A percentile compares a stretch with the other conserved stretches of the same genome.
Conservation (phyloP, 2,113 vertebrate species). For the Corapipo altera region DNA sequence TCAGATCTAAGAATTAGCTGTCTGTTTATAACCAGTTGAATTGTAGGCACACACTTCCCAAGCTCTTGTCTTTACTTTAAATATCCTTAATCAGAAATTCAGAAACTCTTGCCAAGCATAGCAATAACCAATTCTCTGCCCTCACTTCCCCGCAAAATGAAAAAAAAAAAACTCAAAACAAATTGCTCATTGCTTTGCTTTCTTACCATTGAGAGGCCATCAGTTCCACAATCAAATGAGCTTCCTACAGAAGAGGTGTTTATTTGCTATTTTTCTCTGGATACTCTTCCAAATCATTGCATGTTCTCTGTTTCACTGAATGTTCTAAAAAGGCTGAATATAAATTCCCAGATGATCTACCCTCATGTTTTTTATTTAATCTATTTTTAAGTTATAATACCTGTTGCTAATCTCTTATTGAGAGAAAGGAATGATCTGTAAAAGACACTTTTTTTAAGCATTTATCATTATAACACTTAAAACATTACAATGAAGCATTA, state of each 20-base stretch:
- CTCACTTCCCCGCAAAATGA: background rate
- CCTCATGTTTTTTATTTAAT: background rate
- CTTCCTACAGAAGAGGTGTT: background rate
- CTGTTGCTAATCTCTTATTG: background rate
- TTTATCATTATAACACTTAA: background rate
- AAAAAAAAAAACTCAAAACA: background rate
- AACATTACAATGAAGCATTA: background rate
- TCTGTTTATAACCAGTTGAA: background rate
- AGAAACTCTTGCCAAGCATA: background rate
- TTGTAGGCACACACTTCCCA: background rate
- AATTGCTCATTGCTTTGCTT: background rate
- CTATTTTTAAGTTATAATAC: background rate
- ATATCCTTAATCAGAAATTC: background rate
- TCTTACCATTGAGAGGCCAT: background rate
- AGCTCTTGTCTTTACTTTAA: background rate
- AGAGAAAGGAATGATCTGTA: background rate
- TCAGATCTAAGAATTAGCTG: background rate
- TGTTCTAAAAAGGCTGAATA: background rate
- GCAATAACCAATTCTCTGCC: background rate
- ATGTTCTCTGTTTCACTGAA: background rate
- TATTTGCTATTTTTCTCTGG: background rate
- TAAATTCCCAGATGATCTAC: background rate
- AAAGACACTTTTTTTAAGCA: background rate
- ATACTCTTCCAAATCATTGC: background rate
- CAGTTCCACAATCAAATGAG: background rate